Evolutionary conservation across 2,113 vertebrate genomes (phyloP).

Genomic region (Axis porcinus): DNA sequence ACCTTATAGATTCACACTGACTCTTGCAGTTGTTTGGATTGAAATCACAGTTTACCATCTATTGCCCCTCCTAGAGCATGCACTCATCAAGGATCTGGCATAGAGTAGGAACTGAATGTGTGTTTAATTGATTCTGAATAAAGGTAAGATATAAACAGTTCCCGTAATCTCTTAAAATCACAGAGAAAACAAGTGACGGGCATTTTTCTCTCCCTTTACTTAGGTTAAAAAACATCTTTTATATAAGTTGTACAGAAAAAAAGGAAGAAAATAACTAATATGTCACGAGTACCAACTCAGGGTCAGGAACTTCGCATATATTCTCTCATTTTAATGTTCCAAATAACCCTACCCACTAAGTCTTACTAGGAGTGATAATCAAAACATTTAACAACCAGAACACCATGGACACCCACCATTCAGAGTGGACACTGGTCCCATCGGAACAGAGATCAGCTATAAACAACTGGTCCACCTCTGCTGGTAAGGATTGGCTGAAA

Average conservation of each 20-base stretch:
- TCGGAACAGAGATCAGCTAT: background rate
- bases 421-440: background rate
- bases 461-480: background rate
- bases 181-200: background rate
- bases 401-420: background rate
- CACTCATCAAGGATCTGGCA: background rate
- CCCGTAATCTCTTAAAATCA: background rate
- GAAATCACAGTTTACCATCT: background rate
- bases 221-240: background rate
- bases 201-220: background rate
- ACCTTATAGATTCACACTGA: background rate
- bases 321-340: constrained; percentile 10
- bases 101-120: background rate
- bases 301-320: background rate
- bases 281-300: background rate
- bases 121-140: constrained; percentile 24
- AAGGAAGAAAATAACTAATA: background rate
- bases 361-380: background rate
- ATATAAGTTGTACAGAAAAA: background rate
- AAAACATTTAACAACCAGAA: constrained; percentile 37
- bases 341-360: background rate
- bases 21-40: background rate
- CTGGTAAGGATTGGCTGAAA: background rate
- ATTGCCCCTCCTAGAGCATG: background rate
- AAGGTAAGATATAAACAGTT: constrained; percentile 8